A percentile compares a stretch with the other conserved stretches of the same genome.
Conservation (phyloP, 2,113 vertebrate genomes). For the Coptodon rendalli region DNA sequence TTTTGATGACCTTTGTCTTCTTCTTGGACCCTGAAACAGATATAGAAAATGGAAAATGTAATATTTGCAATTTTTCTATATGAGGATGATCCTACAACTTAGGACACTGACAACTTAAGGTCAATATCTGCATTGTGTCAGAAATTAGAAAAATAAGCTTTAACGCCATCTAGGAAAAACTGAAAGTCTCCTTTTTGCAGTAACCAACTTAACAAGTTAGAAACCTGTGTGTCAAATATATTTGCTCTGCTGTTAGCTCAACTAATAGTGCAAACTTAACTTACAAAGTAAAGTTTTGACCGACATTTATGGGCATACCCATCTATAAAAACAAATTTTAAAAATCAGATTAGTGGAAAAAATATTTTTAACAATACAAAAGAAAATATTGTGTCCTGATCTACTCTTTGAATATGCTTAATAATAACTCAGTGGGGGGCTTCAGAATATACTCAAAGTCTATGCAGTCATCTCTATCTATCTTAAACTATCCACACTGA, state of each 20-base stretch:
- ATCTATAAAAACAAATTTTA: background rate
- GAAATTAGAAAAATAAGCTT: background rate
- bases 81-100: background rate
- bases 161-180: background rate
- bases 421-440: fast-evolving
- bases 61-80: background rate
- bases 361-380: background rate
- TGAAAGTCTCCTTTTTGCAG: background rate
- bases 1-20: conserved; percentile 94
- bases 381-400: background rate
- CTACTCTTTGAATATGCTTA: background rate
- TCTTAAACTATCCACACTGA: background rate
- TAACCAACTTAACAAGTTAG: background rate
- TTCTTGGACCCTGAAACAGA: conserved; percentile 84
- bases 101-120: background rate
- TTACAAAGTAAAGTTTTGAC: background rate
- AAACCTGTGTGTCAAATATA: background rate
- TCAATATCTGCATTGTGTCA: background rate
- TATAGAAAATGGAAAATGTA: background rate
- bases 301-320: background rate
- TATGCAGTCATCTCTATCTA: background rate
- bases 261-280: background rate
- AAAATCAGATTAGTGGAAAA: background rate
- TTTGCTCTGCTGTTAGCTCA: background rate
- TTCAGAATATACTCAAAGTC: background rate